phyloP scores from a whole-genome alignment of 1,140 invertebrate genomes.

The Tribolium castaneum region DNA sequence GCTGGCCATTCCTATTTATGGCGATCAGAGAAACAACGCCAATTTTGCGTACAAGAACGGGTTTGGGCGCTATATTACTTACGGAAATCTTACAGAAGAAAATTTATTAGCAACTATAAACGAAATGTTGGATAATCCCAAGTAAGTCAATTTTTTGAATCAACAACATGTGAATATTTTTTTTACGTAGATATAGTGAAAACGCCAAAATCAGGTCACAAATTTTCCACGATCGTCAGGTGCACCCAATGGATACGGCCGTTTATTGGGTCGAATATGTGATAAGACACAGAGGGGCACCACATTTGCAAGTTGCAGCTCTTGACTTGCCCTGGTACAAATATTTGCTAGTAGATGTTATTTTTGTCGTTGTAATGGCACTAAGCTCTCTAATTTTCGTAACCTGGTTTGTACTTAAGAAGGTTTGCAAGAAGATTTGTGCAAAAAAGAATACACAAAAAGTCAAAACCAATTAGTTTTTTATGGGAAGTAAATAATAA shows the following conservation, averaged over 20 bases:
- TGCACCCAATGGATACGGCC: conserved; percentile 69
- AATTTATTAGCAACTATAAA: conserved; percentile 21
- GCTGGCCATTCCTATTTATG: conserved; percentile 60
- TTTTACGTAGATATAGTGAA: conserved; percentile 43
- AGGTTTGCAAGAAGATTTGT: neutral
- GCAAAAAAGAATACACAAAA: neutral
- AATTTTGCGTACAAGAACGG: conserved; percentile 51
- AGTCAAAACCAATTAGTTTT: neutral
- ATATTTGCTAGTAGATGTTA: conserved; percentile 61
- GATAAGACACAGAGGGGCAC: conserved; percentile 74
- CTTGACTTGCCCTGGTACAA: conserved; percentile 69
- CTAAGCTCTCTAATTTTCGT: neutral
- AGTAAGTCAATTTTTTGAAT: too few relatives aligned
- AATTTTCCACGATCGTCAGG: conserved; percentile 68
- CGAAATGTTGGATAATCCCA: conserved; percentile 41
- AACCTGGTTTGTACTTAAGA: neutral
- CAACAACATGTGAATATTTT: too few relatives aligned
- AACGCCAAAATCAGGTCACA: conserved; percentile 66
- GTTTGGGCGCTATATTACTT: conserved; percentile 29
- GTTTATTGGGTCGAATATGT: conserved; percentile 80
- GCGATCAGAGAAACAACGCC: conserved; percentile 54
- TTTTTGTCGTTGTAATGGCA: conserved; percentile 45
- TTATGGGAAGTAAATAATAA: neutral
- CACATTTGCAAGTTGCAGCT: conserved; percentile 70
- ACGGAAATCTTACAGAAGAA: conserved; percentile 33